Percentiles rank a stretch among this genome's conserved stretches.
Conservation (phyloP, 1,140 invertebrate genomes). For the Drosophila ambigua region DNA sequence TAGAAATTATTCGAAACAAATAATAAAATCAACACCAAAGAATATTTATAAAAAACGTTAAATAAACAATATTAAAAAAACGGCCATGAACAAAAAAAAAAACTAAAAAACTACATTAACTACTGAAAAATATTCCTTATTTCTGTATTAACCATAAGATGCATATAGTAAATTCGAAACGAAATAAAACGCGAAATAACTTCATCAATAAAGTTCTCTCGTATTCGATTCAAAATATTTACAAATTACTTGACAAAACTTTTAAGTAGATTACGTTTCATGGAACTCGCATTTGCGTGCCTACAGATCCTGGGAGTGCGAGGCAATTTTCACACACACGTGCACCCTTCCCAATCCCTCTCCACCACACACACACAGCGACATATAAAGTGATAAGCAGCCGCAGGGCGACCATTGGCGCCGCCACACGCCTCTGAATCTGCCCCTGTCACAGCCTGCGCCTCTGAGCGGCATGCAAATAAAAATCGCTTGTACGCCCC, state of each 20-base stretch:
- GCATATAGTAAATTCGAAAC: no score
- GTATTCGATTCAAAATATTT: no score
- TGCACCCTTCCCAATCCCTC: no score
- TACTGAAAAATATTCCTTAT: no score
- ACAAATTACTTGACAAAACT: no score
- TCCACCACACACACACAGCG: not conserved
- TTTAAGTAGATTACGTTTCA: constrained; percentile 17
- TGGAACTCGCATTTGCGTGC: constrained; percentile 16
- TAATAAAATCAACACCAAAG: not conserved
- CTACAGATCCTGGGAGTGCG: not conserved
- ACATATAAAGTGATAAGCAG: constrained; percentile 70
- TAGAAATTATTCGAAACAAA: not conserved
- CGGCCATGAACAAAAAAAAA: not conserved
- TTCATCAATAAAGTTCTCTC: no score
- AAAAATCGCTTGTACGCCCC: constrained; percentile 74
- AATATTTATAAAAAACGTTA: not conserved
- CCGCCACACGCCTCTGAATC: constrained; percentile 8
- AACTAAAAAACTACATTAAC: no score
- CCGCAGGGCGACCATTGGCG: constrained; percentile 53
- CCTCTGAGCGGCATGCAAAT: constrained; percentile 59
- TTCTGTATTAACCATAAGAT: no score
- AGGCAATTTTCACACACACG: not conserved
- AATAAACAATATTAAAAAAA: not conserved
- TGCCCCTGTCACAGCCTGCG: not conserved
- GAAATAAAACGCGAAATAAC: no score